Conservation (phyloP, 1,140 invertebrate genomes). For the Pristionchus pacificus region DNA sequence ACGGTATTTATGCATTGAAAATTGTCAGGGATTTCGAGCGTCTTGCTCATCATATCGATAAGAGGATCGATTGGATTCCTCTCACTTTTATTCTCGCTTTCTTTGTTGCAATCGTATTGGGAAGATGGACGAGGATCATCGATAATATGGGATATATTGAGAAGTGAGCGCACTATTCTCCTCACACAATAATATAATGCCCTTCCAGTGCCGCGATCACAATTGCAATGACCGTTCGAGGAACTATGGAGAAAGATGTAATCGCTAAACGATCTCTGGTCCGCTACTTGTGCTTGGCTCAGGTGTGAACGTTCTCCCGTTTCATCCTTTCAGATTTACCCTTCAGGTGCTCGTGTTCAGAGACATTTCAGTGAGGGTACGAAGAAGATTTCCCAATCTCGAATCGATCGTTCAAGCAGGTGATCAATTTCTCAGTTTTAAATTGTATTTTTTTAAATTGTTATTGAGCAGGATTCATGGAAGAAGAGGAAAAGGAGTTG, state of each 20-base stretch:
- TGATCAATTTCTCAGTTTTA: slow-evolving; percentile 17
- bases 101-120: slow-evolving; percentile 12
- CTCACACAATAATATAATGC: background rate
- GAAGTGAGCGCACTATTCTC: background rate
- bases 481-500: slow-evolving; percentile 33
- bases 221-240: slow-evolving; percentile 12
- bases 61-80: slow-evolving; percentile 13
- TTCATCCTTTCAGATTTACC: background rate
- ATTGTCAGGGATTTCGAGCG: background rate
- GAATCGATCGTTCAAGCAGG: slow-evolving; percentile 52
- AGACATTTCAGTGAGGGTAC: slow-evolving; percentile 52
- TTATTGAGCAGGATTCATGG: slow-evolving; percentile 48
- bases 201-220: slow-evolving; percentile 30
- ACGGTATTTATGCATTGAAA: no score
- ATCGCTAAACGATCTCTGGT: slow-evolving; percentile 24
- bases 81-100: slow-evolving; percentile 19
- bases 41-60: background rate
- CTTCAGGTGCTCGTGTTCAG: slow-evolving; percentile 31
- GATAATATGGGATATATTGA: slow-evolving; percentile 14
- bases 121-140: slow-evolving; percentile 13
- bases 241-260: slow-evolving; percentile 10
- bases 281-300: slow-evolving; percentile 27
- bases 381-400: slow-evolving; percentile 51
- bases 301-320: slow-evolving; percentile 4
- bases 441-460: no score